phyloP scores from a whole-genome alignment of 2,888 invertebrate species.

The Tachina grossa region DNA sequence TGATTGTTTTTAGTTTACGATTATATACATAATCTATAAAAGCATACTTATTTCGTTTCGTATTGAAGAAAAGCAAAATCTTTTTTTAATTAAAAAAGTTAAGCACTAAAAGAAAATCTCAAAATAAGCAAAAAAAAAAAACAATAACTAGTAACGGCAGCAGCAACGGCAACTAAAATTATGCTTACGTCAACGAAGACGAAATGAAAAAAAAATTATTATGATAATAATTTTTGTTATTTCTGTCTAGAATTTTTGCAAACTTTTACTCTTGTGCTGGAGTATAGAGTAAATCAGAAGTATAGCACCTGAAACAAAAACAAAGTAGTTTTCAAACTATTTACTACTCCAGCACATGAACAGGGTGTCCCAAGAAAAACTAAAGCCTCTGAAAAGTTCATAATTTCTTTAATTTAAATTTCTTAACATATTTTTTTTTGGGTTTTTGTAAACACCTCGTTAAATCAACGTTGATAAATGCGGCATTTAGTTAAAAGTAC shows the following conservation, averaged over 20 bases:
- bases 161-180: neutral
- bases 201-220: neutral
- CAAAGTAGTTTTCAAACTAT: slow-evolving; percentile 18
- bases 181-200: slow-evolving; percentile 7
- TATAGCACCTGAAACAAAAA: slow-evolving; percentile 17
- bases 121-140: slow-evolving; percentile 18
- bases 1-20: slow-evolving; percentile 36
- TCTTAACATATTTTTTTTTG: no score
- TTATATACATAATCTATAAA: slow-evolving; percentile 1
- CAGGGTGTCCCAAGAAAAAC: no score
- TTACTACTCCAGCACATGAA: neutral
- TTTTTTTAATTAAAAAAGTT: slow-evolving; percentile 60
- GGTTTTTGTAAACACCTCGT: no score
- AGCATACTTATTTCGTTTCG: neutral
- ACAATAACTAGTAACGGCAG: neutral
- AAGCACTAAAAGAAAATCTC: slow-evolving; percentile 34
- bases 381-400: no score
- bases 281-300: neutral
- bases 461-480: no score
- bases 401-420: no score
- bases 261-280: slow-evolving; percentile 37
- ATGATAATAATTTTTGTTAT: slow-evolving; percentile 23
- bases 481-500: no score
- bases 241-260: slow-evolving; percentile 27
- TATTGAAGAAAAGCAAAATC: neutral